These are phyloP conservation scores for Rhagoletis zephyria DNA, from an alignment of 1,140 invertebrate genomes.

Conservation along the genomic window DNA sequence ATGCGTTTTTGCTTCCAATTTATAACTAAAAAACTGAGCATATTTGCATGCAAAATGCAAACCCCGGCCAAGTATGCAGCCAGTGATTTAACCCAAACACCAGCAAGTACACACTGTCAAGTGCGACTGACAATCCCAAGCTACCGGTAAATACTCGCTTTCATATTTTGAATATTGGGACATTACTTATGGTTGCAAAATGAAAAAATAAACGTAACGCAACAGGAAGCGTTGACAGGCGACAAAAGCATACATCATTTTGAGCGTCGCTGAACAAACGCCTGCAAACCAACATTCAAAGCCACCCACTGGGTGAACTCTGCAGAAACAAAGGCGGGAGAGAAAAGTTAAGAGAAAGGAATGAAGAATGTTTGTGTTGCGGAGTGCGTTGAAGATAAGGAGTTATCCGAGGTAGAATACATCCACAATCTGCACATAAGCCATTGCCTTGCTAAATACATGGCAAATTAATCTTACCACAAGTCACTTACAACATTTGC, in stretches of 20 bases:
- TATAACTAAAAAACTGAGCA: neutral
- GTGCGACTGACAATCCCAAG: neutral
- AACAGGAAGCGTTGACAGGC: slow-evolving; percentile 39
- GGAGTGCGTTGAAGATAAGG: neutral
- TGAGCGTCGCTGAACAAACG: neutral
- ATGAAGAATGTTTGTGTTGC: neutral
- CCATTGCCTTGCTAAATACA: neutral
- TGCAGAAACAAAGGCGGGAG: neutral
- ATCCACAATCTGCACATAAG: too few species aligned
- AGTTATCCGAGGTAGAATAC: too few species aligned
- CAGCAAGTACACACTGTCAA: neutral
- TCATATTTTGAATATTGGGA: neutral
- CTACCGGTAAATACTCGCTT: neutral
- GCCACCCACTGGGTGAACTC: slow-evolving; percentile 25
- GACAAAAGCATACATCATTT: slow-evolving; percentile 32
- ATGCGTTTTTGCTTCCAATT: neutral
- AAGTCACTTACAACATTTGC: neutral
- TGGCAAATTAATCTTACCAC: neutral
- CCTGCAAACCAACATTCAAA: neutral
- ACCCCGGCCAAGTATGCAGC: neutral
- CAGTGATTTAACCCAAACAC: neutral
- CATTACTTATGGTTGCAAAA: neutral
- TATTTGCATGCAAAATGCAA: neutral
- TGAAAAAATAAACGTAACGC: neutral
- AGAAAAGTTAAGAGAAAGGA: neutral